Conservation (phyloP, 2,113 vertebrate genomes). For the Nipponia nippon region DNA sequence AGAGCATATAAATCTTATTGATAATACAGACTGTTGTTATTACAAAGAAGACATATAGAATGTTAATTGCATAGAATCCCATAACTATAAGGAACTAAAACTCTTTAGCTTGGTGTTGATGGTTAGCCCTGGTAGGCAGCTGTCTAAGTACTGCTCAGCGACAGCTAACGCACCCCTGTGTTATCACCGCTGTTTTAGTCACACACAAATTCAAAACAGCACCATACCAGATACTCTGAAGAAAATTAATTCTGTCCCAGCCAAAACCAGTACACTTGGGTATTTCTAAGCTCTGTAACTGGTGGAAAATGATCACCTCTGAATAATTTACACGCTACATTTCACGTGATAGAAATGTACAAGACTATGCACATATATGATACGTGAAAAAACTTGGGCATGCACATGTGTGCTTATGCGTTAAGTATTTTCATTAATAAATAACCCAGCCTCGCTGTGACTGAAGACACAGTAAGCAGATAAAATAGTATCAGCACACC, state of each 20-base stretch:
- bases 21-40: not conserved
- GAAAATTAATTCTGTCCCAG: not conserved
- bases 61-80: not conserved
- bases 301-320: not conserved
- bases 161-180: not conserved
- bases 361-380: not conserved
- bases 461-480: not conserved
- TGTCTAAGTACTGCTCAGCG: not conserved
- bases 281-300: not conserved
- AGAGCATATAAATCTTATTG: not conserved
- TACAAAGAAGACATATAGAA: not conserved
- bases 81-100: not conserved
- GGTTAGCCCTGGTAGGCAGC: not conserved
- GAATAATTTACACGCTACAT: not conserved
- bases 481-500: not conserved
- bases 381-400: not conserved
- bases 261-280: not conserved
- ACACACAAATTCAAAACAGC: not conserved
- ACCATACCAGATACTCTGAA: not conserved
- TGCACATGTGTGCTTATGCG: not conserved
- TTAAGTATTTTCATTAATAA: constrained; percentile 15
- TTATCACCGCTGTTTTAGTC: not conserved
- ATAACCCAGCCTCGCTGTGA: not conserved
- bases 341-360: not conserved
- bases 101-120: not conserved